Evolutionary conservation across 2,797 vertebrate species (phyloP).

Genomic region (Echiichthys vipera): DNA sequence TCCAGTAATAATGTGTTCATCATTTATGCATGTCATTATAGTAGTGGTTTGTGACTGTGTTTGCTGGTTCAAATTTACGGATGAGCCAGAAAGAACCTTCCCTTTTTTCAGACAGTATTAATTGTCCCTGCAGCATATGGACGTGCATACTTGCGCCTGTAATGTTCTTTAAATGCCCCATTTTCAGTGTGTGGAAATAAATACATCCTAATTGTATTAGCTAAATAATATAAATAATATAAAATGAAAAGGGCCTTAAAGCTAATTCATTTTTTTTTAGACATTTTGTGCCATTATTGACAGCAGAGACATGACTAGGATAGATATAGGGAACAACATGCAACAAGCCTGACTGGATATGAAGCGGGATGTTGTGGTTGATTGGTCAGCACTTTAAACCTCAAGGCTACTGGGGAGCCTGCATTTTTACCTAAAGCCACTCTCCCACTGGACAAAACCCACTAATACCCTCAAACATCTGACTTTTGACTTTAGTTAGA

Average conservation of each 20-base stretch:
- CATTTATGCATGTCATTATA: not conserved
- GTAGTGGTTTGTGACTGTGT: not conserved
- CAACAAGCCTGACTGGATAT: not conserved
- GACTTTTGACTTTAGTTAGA: no score
- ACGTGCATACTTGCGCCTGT: not conserved
- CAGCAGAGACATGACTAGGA: not conserved
- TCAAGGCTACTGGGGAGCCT: not conserved
- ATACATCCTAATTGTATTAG: not conserved
- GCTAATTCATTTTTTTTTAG: not conserved
- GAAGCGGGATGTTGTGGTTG: not conserved
- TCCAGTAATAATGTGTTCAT: constrained; percentile 1
- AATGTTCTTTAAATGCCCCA: not conserved
- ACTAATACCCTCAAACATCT: no score
- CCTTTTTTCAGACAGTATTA: not conserved
- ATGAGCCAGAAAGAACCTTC: not conserved
- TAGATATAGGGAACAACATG: not conserved
- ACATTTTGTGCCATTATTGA: not conserved
- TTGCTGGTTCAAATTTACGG: not conserved
- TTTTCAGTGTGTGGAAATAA: not conserved
- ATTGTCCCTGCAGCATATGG: not conserved
- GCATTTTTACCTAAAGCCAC: not conserved
- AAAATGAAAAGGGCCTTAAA: not conserved
- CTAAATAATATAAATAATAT: not conserved
- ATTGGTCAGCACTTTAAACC: not conserved
- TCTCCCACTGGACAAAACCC: no score